Conservation (phyloP, 2,113 vertebrate species). For the Heptranchias perlo region DNA sequence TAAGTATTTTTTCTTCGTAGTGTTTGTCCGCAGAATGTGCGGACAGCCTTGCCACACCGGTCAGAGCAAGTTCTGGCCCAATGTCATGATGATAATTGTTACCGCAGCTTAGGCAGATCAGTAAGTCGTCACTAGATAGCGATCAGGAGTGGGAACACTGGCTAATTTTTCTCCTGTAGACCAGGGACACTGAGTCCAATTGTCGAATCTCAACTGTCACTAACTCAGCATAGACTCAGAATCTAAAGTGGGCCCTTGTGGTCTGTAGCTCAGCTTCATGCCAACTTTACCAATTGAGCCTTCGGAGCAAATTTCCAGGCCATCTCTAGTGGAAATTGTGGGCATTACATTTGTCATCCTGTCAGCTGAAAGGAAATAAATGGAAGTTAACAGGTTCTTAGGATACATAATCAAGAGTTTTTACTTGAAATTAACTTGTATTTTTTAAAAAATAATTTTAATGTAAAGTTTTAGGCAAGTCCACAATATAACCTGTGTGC, state of each 20-base stretch:
- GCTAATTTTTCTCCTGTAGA: neutral
- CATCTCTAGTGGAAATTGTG: neutral
- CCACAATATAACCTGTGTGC: neutral
- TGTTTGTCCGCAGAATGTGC: no score
- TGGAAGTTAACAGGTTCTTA: neutral
- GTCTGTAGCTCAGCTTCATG: neutral
- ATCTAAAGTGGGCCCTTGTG: neutral
- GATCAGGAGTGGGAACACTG: neutral
- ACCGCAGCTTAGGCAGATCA: neutral
- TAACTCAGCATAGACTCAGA: neutral
- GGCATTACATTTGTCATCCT: neutral
- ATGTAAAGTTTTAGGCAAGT: neutral
- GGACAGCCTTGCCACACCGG: no score
- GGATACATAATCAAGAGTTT: no score
- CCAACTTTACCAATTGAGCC: neutral
- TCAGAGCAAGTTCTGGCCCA: no score
- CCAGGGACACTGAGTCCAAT: neutral
- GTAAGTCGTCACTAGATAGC: neutral
- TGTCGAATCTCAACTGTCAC: neutral
- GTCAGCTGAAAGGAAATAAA: neutral
- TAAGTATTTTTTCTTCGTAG: no score
- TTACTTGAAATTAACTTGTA: no score
- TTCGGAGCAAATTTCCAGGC: neutral
- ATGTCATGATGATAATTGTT: neutral
- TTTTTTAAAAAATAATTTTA: no score